A percentile compares a stretch with the other conserved stretches of the same genome.
These are phyloP conservation scores for Andrena cerasifolii DNA, from an alignment of 1,140 invertebrate genomes.

Conservation along the genomic window DNA sequence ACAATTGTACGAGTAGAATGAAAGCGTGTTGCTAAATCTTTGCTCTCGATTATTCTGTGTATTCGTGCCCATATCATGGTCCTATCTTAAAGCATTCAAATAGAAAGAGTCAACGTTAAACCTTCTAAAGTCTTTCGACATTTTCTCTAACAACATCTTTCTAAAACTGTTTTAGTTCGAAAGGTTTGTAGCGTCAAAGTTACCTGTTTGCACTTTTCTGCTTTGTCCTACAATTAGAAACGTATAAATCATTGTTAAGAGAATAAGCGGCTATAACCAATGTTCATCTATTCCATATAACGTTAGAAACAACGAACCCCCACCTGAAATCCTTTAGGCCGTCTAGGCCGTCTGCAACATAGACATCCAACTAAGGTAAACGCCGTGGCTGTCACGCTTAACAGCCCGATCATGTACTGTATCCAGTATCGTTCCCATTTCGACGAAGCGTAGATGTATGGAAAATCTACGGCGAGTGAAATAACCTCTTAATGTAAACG, in stretches of 20 bases:
- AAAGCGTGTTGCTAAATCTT: background rate
- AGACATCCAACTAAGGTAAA: constrained; percentile 78
- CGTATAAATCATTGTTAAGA: constrained; percentile 42
- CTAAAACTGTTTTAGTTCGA: constrained; percentile 9
- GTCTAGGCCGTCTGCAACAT: constrained; percentile 76
- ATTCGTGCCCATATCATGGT: constrained; percentile 10
- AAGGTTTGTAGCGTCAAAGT: constrained; percentile 46
- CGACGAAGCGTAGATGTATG: constrained; percentile 46
- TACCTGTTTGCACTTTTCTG: constrained; percentile 71
- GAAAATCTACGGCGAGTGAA: constrained; percentile 59
- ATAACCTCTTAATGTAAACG: constrained; percentile 27
- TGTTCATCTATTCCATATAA: constrained; percentile 5
- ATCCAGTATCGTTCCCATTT: constrained; percentile 76
- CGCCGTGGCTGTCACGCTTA: constrained; percentile 72
- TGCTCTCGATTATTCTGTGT: background rate
- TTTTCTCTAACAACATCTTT: background rate
- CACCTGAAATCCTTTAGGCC: constrained; percentile 80
- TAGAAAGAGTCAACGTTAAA: background rate
- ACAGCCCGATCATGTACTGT: constrained; percentile 69
- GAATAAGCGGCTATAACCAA: background rate
- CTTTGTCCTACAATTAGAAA: constrained; percentile 73
- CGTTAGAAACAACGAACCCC: background rate
- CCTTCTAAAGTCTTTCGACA: background rate
- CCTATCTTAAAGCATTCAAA: background rate
- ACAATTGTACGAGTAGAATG: background rate